Evolutionary conservation across 2,888 invertebrate species (phyloP).

Genomic region (Eudemis profundana): DNA sequence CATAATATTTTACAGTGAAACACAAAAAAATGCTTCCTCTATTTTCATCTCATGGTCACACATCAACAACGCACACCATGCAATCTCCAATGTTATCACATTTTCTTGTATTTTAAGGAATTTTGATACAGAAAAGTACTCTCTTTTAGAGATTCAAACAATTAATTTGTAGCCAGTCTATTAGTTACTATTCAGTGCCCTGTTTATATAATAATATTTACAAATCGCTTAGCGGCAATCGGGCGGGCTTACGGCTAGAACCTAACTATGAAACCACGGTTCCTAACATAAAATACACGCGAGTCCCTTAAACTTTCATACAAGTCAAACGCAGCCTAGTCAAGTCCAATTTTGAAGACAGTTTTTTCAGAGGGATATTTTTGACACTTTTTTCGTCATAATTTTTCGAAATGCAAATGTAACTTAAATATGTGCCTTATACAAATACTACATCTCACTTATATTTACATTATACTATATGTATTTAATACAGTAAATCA

Average conservation of each 20-base stretch:
- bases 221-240: constrained; percentile 72
- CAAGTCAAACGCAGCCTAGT: neutral
- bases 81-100: constrained; percentile 45
- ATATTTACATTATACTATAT: too few relatives aligned
- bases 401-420: too few relatives aligned
- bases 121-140: constrained; percentile 47
- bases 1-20: neutral
- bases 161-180: constrained; percentile 74
- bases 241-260: constrained; percentile 49
- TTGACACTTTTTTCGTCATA: too few relatives aligned
- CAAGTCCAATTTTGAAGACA: too few relatives aligned
- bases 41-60: constrained; percentile 29
- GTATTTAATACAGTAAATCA: too few relatives aligned
- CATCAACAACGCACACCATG: constrained; percentile 40
- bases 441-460: too few relatives aligned
- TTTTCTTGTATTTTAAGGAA: constrained; percentile 44
- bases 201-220: constrained; percentile 61
- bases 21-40: constrained; percentile 21
- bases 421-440: too few relatives aligned
- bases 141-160: constrained; percentile 80
- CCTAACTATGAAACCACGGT: constrained; percentile 26
- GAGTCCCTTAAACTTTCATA: neutral
- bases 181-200: constrained; percentile 73
- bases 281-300: constrained; percentile 23
- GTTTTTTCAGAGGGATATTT: too few relatives aligned